Evolutionary conservation across 2,888 invertebrate species (phyloP).

Genomic region (Spodoptera exigua): DNA sequence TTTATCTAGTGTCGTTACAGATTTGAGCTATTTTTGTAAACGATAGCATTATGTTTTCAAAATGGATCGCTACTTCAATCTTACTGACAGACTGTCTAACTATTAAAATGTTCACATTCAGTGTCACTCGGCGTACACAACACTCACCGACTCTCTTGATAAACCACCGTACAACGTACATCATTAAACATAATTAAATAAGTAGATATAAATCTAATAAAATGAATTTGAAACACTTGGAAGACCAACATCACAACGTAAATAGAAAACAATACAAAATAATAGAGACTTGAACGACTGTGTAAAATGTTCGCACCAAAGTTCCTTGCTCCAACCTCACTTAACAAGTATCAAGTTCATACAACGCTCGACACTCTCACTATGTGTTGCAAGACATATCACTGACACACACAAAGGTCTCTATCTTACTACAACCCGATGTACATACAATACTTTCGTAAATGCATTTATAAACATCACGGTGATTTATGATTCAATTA

Average conservation of each 20-base stretch:
- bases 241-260: conserved; percentile 89
- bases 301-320: conserved; percentile 77
- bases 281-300: conserved; percentile 71
- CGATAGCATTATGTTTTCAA: conserved; percentile 64
- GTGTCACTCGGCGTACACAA: conserved; percentile 67
- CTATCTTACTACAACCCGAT: conserved; percentile 16
- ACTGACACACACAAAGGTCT: conserved; percentile 41
- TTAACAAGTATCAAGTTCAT: conserved; percentile 11
- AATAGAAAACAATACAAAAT: conserved; percentile 82
- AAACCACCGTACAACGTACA: conserved; percentile 75
- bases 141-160: conserved; percentile 63
- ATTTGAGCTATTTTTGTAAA: conserved; percentile 85
- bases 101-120: conserved; percentile 61
- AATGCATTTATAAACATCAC: conserved; percentile 43
- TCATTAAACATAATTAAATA: conserved; percentile 76
- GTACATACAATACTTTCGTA: conserved; percentile 11
- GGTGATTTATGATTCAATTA: conserved; percentile 12
- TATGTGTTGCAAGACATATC: conserved; percentile 42
- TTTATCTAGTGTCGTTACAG: conserved; percentile 87
- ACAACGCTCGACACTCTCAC: conserved; percentile 18
- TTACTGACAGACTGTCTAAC: conserved; percentile 60
- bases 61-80: conserved; percentile 66
- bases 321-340: conserved; percentile 44
- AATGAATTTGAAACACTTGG: conserved; percentile 81
- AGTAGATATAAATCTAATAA: conserved; percentile 77